Percentiles rank a stretch among this genome's conserved stretches.
Evolutionary conservation across 2,113 vertebrate genomes (phyloP).

Genomic region (Istiophorus platypterus): DNA sequence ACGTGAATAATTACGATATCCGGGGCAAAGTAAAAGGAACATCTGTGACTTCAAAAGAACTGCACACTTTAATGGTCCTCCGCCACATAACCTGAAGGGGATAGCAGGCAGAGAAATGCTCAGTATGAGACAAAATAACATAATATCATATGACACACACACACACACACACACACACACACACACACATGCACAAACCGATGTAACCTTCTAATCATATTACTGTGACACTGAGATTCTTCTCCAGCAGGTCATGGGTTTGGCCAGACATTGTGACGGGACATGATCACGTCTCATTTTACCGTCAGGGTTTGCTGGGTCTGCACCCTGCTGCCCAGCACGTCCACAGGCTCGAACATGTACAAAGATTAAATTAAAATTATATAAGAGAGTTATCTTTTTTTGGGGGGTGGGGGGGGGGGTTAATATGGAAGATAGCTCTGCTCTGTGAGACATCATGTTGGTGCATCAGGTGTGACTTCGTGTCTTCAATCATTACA

Average conservation of each 20-base stretch:
- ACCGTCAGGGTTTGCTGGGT: constrained; percentile 12
- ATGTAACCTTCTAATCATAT: constrained; percentile 54
- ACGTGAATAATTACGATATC: constrained; percentile 11
- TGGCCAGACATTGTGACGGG: constrained; percentile 57
- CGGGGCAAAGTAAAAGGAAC: neutral
- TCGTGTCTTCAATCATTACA: too few relatives aligned
- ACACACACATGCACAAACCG: neutral
- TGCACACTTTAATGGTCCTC: neutral
- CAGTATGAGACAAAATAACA: constrained; percentile 47
- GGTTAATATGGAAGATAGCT: neutral
- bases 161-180: neutral
- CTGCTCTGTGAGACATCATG: neutral
- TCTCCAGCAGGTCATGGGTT: constrained; percentile 50
- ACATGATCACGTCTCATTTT: constrained; percentile 14
- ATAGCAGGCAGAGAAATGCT: constrained; percentile 37
- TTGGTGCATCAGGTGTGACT: neutral
- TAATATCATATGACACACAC: constrained; percentile 48
- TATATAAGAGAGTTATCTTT: neutral
- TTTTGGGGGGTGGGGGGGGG: too few relatives aligned
- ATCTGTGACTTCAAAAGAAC: constrained; percentile 18
- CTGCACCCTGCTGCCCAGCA: neutral
- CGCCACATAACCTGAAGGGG: neutral
- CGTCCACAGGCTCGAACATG: neutral
- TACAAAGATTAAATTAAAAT: constrained; percentile 9
- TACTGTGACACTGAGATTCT: constrained; percentile 53